These are phyloP conservation scores for Melipona quadrifasciata DNA, from an alignment of 1,140 invertebrate genomes.

Conservation along the genomic window DNA sequence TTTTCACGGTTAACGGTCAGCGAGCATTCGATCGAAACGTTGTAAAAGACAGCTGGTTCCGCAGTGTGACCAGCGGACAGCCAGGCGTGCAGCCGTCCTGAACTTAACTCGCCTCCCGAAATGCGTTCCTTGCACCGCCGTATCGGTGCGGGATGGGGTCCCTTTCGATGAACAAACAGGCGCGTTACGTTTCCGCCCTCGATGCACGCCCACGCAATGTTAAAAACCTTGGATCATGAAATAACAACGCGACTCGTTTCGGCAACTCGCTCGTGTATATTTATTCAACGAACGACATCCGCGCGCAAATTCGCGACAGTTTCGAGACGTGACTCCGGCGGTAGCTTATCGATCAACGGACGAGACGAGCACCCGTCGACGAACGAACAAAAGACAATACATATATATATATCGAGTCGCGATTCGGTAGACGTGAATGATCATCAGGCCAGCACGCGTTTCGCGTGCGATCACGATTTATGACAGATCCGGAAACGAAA, in stretches of 20 bases:
- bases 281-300: not conserved
- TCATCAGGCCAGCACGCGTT: constrained; percentile 1
- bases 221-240: constrained; percentile 40
- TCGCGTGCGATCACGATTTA: constrained; percentile 34
- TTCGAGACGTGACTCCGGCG: no score
- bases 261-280: constrained; percentile 10
- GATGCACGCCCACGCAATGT: constrained; percentile 64
- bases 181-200: constrained; percentile 73
- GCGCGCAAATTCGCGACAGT: not conserved
- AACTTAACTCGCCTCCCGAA: constrained; percentile 71
- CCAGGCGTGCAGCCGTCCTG: constrained; percentile 68
- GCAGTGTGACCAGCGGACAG: constrained; percentile 72
- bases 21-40: constrained; percentile 51
- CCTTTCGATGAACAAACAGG: constrained; percentile 66
- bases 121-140: constrained; percentile 66
- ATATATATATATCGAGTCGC: not conserved
- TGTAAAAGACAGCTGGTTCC: constrained; percentile 77
- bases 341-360: not conserved
- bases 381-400: not conserved
- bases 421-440: not conserved
- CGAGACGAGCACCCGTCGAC: not conserved
- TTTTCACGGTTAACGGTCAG: constrained; percentile 30
- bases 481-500: not conserved
- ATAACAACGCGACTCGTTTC: constrained; percentile 48
- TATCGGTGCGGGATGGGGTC: constrained; percentile 3